These are phyloP conservation scores for Apodemia zela DNA, from an alignment of 2,888 invertebrate species.

Conservation along the genomic window DNA sequence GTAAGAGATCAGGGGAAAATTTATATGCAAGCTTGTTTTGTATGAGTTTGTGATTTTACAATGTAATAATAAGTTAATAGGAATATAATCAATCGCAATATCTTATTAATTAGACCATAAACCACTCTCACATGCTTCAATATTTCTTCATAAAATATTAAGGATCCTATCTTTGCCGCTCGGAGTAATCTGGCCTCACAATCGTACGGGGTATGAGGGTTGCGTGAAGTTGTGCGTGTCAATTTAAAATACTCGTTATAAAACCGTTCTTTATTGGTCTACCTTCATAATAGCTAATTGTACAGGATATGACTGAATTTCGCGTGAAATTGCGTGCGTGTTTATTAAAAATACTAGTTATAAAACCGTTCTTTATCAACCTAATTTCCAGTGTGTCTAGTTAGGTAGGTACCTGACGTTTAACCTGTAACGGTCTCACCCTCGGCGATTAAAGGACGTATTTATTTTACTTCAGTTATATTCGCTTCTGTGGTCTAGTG, in stretches of 20 bases:
- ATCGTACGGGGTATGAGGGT: conserved; percentile 53
- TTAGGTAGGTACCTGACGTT: too few species aligned
- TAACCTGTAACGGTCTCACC: too few species aligned
- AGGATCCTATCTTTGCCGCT: conserved; percentile 51
- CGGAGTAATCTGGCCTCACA: conserved; percentile 53
- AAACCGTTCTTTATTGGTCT: conserved; percentile 17
- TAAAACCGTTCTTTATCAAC: conserved; percentile 19
- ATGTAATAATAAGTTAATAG: too few species aligned
- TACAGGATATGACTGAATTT: neutral
- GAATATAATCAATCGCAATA: neutral
- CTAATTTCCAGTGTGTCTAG: too few species aligned
- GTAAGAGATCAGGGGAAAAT: too few species aligned
- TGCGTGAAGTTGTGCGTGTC: conserved; percentile 34
- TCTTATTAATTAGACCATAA: neutral
- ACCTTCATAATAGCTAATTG: neutral
- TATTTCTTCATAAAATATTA: conserved; percentile 73
- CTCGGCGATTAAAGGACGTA: too few species aligned
- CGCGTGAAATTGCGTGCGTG: conserved; percentile 29
- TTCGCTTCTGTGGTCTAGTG: too few species aligned
- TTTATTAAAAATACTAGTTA: conserved; percentile 43
- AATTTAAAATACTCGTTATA: conserved; percentile 42
- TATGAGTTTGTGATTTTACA: too few species aligned
- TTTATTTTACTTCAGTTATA: too few species aligned
- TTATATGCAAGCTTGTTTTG: too few species aligned
- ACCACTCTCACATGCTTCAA: conserved; percentile 35